These are phyloP conservation scores for Caenorhabditis macrosperma DNA, from an alignment of 2,888 invertebrate species.

Conservation along the genomic window DNA sequence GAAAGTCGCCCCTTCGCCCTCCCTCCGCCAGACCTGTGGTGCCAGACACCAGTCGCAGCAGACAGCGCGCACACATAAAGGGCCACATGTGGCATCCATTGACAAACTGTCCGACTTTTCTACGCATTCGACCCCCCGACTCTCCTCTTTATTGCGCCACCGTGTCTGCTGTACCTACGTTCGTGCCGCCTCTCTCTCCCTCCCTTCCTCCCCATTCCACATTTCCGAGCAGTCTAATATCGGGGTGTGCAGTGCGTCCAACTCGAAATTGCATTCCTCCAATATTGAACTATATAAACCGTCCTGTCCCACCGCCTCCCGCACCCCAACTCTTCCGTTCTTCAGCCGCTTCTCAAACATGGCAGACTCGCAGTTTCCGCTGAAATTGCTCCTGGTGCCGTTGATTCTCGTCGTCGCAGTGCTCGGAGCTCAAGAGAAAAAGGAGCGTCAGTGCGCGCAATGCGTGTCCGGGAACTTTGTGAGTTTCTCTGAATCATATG, in stretches of 20 bases:
- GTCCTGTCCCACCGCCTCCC: neutral
- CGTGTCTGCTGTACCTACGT: too few species aligned
- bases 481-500: neutral
- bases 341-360: neutral
- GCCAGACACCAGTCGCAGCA: too few species aligned
- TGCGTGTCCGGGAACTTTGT: conserved; percentile 36
- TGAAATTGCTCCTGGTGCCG: neutral
- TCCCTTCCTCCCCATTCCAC: neutral
- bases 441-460: conserved; percentile 9
- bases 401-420: neutral
- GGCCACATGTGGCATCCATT: too few species aligned
- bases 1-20: too few species aligned
- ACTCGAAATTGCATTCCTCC: neutral
- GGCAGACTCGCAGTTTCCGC: neutral
- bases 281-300: conserved; percentile 11
- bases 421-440: too few species aligned
- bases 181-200: too few species aligned
- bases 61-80: too few species aligned
- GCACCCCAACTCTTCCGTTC: neutral
- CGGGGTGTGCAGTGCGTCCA: too few species aligned
- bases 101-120: too few species aligned
- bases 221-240: neutral
- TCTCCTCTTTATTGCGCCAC: neutral
- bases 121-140: too few species aligned
- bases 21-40: too few species aligned